Base-by-base conservation (phyloP, 2,113 vertebrate genomes). In the Muscicapa adusta region DNA sequence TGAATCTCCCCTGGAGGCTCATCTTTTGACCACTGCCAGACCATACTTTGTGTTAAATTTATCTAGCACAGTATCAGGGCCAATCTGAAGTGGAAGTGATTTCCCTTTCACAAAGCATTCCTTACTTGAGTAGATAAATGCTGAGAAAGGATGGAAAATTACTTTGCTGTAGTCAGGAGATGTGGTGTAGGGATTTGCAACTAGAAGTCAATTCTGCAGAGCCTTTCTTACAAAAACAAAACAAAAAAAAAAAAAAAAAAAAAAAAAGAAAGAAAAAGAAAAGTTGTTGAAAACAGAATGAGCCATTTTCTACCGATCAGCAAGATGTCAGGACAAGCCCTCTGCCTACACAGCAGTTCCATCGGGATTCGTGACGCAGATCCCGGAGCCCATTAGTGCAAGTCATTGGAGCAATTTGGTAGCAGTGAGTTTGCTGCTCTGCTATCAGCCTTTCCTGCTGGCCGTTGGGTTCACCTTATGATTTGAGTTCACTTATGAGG, bases 401-500 rank as follows among this genome's bases (percentile, higher is more conserved):
- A 73, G 54, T 85, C 77, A 85, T 82, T 76, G 36, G 50, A 87
- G 23, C 58, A 53, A 56, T 31, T 45, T 71, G 71, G 60, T 51
- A 67, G 8, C 76, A 82, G 7, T 54, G 85, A 93, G 63, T 91
- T 93, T 75, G 65, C 76, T 51, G 23, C 36, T 82, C 23, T 90
- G 89, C 83, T 94, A 95, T 95, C 94, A 94, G 68, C 45, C 56
- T 54, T 95, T 56, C 67, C 54, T n/a, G 34, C 63, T 18, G 84
- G 88, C 33, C 1, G 0, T 56, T 65, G 42, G 47, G 65, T 60
- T 94, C 77, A 91, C 88, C 33, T 73, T 23, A n/a, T 57, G 68
- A 65, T 62, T 89, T 77, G 65, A 94, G 92, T 89, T 96, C 94
- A 95, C 43, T 19, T 23, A 23, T 2, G 38, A 65, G 45, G 56